Percentiles rank a stretch among this genome's conserved stretches.
These are phyloP conservation scores for Mungos mungo DNA, from an alignment of 2,113 vertebrate genomes.

Conservation along the genomic window DNA sequence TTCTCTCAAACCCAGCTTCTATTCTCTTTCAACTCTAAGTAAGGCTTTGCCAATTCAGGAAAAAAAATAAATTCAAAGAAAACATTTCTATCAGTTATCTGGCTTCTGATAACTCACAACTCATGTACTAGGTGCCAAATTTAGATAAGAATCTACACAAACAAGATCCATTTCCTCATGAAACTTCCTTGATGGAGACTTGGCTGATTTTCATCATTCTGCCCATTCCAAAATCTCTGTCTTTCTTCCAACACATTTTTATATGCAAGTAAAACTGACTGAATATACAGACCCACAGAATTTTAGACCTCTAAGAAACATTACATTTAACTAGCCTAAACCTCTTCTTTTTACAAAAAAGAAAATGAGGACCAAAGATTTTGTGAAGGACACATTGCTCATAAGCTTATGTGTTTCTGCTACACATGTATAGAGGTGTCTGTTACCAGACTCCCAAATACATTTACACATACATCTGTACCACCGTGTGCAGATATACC, in stretches of 20 bases:
- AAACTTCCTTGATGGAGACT: conserved; percentile 29
- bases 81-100: conserved; percentile 46
- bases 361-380: background rate
- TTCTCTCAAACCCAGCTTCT: background rate
- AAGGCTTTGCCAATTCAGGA: conserved; percentile 8
- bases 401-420: background rate
- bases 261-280: background rate
- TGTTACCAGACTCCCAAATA: background rate
- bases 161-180: conserved; percentile 5
- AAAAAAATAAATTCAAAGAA: conserved; percentile 3
- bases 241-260: conserved; percentile 37
- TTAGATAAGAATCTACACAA: conserved; percentile 53
- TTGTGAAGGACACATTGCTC: background rate
- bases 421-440: background rate
- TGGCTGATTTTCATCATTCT: background rate
- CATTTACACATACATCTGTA: background rate
- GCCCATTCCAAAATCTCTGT: background rate
- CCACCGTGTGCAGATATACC: background rate
- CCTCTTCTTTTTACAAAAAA: background rate
- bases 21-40: background rate
- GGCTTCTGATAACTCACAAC: conserved; percentile 8
- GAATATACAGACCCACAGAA: background rate
- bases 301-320: background rate
- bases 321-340: background rate
- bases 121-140: background rate